Conservation (phyloP, 2,888 invertebrate species). For the Noctua fimbriata region DNA sequence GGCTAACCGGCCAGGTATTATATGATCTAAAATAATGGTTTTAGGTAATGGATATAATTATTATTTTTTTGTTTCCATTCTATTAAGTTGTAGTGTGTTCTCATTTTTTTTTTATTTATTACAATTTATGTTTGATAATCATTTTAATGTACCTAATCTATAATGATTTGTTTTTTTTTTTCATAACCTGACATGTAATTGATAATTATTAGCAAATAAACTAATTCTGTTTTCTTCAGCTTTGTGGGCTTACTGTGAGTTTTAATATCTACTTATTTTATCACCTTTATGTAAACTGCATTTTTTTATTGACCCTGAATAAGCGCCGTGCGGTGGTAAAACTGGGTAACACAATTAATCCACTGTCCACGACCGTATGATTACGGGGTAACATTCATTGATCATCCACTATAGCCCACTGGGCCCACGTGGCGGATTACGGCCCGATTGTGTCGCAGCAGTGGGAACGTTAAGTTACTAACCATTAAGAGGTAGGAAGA, state of each 20-base stretch:
- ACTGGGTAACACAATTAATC: neutral
- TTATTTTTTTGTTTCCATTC: no score
- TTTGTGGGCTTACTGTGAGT: neutral
- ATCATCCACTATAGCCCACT: neutral
- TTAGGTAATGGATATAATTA: no score
- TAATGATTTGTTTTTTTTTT: no score
- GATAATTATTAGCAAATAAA: no score
- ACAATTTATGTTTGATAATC: no score
- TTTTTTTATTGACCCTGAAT: neutral
- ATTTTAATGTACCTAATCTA: no score
- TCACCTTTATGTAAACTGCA: neutral
- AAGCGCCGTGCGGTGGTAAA: neutral
- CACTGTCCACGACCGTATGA: neutral
- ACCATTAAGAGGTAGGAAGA: neutral
- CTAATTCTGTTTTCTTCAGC: neutral
- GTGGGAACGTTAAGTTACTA: neutral
- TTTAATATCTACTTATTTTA: neutral
- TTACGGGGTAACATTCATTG: neutral
- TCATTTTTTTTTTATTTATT: no score
- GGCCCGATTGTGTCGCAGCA: neutral
- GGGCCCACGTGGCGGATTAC: neutral
- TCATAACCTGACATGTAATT: no score
- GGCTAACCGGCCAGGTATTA: no score
- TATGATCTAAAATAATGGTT: no score
- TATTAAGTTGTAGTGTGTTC: no score